Base-by-base conservation (phyloP, 1,140 invertebrate species). In the Bilobella aurantiaca region DNA sequence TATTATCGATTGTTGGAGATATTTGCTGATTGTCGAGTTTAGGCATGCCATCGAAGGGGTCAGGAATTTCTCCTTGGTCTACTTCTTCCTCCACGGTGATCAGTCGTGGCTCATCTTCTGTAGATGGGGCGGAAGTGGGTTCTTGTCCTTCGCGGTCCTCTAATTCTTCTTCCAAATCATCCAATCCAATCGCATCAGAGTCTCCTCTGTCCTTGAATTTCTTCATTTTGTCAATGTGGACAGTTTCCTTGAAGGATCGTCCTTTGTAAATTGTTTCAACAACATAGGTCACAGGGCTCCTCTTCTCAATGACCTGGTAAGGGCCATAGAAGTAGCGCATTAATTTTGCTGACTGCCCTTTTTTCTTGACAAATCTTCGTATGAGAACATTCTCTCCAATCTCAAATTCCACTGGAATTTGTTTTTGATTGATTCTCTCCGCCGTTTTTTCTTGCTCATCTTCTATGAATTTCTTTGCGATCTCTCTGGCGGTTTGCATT, bases 201-300 rank as follows among this genome's bases (percentile, higher is more conserved):
- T 62, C 29, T 25, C 3, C 46, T 18, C 62, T n/a, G 5, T 8
- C 21, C 27, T 56, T 14, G 28, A 30, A 64, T 2, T n/a, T 25
- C 25, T 64, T 64, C n/a, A 64, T 21, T 42, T 58, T 64, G 18
- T 64, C 63, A 16, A 64, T 30, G 27, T 64, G 63, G 2, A 64
- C 49, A 3, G 31, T 58, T 27, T 64, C 49, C 53, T 27, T n/a
- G n/a, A n/a, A n/a, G n/a, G n/a, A 3, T 32, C n/a, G 23, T 27
- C 28, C 18, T 31, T 64, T 64, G 3, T 27, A 2, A 16, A 47
- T 27, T 3, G 21, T 14, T 25, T 64, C 63, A 5, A 64, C 30
- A 2, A 23, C 32, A 56, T 59, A 64, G 27, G 57, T 64, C 2
- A 57, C 49, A 23, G 53, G 27, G 3, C 12, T 14, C 14, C 12